phyloP scores from a whole-genome alignment of 2,888 invertebrate genomes.

The Hanleya hanleyi region DNA sequence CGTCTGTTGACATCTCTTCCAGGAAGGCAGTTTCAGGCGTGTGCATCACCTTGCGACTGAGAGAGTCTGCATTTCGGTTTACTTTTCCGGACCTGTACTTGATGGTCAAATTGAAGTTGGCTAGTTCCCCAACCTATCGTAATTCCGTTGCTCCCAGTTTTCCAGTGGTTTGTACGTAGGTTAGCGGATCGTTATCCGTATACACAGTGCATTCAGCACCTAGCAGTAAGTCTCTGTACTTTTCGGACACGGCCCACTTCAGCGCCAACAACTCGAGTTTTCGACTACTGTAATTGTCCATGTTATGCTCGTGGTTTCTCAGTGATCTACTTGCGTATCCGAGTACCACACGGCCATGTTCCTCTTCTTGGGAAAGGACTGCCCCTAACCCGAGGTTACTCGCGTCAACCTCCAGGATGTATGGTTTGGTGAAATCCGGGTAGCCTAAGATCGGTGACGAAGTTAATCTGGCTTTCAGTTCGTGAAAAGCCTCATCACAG shows the following conservation, averaged over 20 bases:
- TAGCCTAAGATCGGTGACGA: conserved; percentile 39
- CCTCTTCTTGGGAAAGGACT: conserved; percentile 39
- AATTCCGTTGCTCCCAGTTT: conserved; percentile 42
- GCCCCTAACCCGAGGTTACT: conserved; percentile 35
- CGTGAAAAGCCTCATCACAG: conserved; percentile 30
- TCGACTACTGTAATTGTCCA: conserved; percentile 36
- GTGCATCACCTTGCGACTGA: conserved; percentile 23
- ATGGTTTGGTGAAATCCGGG: conserved; percentile 37
- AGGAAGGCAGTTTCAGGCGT: too few species aligned
- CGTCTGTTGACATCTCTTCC: too few species aligned
- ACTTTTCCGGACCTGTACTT: conserved; percentile 34
- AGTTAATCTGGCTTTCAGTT: conserved; percentile 28
- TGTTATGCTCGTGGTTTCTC: conserved; percentile 31
- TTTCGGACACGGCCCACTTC: conserved; percentile 42
- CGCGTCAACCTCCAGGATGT: conserved; percentile 40
- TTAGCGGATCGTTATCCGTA: conserved; percentile 36
- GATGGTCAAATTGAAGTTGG: conserved; percentile 37
- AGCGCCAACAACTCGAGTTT: conserved; percentile 41
- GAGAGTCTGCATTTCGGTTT: conserved; percentile 38
- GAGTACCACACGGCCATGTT: conserved; percentile 21
- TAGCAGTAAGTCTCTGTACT: conserved; percentile 34
- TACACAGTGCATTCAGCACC: conserved; percentile 28
- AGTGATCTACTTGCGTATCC: conserved; percentile 42
- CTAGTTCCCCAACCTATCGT: conserved; percentile 37
- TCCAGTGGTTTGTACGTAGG: too few species aligned